These are phyloP conservation scores for Nesometra sesokonis DNA, from an alignment of 35 echinoderm and acorn worm genomes.

Conservation along the genomic window DNA sequence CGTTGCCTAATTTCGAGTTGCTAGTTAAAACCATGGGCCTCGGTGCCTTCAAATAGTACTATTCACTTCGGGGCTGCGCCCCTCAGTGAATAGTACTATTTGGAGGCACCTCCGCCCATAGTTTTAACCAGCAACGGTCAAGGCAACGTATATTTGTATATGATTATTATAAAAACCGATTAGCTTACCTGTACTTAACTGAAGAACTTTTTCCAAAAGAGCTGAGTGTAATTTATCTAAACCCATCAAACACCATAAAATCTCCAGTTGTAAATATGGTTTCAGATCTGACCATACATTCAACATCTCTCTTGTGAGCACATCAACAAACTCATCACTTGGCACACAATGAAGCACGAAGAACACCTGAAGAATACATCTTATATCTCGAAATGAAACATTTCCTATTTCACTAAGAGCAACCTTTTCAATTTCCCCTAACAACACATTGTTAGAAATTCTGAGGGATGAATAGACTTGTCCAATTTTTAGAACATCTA, in stretches of 20 bases:
- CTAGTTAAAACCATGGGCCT: too few relatives aligned
- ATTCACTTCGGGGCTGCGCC: too few relatives aligned
- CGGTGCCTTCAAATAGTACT: too few relatives aligned
- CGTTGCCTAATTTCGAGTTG: too few relatives aligned
- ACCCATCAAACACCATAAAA: background rate
- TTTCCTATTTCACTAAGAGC: background rate
- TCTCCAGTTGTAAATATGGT: background rate
- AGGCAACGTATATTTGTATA: too few relatives aligned
- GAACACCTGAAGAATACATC: background rate
- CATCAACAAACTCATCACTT: background rate
- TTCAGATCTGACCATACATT: background rate
- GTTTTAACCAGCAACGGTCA: too few relatives aligned
- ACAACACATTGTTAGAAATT: background rate
- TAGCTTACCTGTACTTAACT: background rate
- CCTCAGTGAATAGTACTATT: too few relatives aligned
- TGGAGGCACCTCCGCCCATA: too few relatives aligned
- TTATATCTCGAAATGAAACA: background rate
- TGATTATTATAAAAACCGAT: background rate
- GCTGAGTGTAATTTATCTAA: background rate
- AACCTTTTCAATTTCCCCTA: background rate
- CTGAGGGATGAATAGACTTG: background rate
- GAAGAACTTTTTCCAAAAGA: background rate
- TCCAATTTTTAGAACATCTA: background rate
- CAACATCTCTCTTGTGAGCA: background rate
- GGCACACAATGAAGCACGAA: background rate